These are phyloP conservation scores for Drosophila paulistorum DNA, from an alignment of 1,140 invertebrate genomes.

Conservation along the genomic window DNA sequence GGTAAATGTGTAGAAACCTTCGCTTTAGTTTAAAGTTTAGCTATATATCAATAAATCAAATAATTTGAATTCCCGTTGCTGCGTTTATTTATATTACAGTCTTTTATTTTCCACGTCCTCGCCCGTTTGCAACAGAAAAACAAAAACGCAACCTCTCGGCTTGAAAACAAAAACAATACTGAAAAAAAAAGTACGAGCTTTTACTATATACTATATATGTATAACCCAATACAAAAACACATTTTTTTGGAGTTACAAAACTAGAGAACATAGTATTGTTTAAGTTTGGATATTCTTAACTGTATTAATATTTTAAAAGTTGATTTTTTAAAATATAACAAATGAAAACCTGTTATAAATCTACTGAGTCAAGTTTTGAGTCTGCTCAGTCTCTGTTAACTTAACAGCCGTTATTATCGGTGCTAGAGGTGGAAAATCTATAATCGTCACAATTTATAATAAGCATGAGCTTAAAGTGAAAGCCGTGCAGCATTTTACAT, in stretches of 20 bases:
- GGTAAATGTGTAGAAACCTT: constrained; percentile 13
- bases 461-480: no score
- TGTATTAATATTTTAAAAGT: neutral
- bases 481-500: no score
- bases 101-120: constrained; percentile 3
- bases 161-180: constrained; percentile 11
- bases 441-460: neutral
- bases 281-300: neutral
- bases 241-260: neutral
- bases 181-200: constrained; percentile 1
- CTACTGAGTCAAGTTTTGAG: no score
- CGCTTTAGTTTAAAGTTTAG: neutral
- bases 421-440: constrained; percentile 1
- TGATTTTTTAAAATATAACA: neutral
- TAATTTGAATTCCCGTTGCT: neutral
- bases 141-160: constrained; percentile 8
- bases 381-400: neutral
- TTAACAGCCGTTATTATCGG: constrained; percentile 1
- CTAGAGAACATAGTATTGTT: neutral
- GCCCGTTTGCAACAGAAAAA: constrained; percentile 7
- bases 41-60: neutral
- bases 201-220: neutral
- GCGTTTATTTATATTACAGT: neutral
- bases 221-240: neutral
- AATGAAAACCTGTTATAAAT: neutral